Conservation (phyloP, 2,888 invertebrate species). For the Caenorhabditis macrosperma region DNA sequence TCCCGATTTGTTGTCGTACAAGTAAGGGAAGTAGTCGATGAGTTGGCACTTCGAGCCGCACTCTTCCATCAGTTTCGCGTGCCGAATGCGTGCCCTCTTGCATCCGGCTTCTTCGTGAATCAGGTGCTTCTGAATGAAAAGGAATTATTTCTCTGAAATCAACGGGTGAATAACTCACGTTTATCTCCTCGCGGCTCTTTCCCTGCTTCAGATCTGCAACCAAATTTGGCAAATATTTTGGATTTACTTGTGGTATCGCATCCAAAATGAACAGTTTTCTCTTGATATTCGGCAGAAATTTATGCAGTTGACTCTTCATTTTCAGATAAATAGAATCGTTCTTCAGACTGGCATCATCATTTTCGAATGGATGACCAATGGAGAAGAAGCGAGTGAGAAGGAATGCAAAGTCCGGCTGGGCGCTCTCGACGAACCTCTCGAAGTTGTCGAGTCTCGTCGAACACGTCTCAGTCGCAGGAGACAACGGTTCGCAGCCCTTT, state of each 20-base stretch:
- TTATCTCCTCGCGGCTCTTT: not conserved
- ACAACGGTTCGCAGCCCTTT: not conserved
- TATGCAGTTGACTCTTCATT: constrained; percentile 35
- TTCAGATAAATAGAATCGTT: constrained; percentile 26
- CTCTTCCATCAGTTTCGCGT: constrained; percentile 23
- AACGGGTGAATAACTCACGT: not conserved
- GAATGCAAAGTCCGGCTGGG: constrained; percentile 3
- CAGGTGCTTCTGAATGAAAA: not conserved
- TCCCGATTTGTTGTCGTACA: constrained; percentile 9
- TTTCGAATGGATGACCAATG: not conserved
- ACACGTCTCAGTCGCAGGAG: not conserved
- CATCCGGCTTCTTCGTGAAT: not conserved
- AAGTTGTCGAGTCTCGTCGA: not conserved
- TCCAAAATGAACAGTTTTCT: constrained; percentile 45
- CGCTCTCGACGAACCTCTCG: not conserved
- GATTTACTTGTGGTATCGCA: constrained; percentile 13
- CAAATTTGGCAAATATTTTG: not conserved
- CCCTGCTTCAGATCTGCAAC: not conserved
- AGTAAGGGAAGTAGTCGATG: constrained; percentile 30
- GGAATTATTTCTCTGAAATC: too few species aligned
- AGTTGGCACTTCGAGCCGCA: constrained; percentile 33
- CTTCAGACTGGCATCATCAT: constrained; percentile 5
- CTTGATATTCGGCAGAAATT: constrained; percentile 34
- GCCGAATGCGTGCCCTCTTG: not conserved
- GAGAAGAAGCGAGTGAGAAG: constrained; percentile 2